Evolutionary conservation across 2,113 vertebrate genomes (phyloP).

Genomic region (Bettongia penicillata): DNA sequence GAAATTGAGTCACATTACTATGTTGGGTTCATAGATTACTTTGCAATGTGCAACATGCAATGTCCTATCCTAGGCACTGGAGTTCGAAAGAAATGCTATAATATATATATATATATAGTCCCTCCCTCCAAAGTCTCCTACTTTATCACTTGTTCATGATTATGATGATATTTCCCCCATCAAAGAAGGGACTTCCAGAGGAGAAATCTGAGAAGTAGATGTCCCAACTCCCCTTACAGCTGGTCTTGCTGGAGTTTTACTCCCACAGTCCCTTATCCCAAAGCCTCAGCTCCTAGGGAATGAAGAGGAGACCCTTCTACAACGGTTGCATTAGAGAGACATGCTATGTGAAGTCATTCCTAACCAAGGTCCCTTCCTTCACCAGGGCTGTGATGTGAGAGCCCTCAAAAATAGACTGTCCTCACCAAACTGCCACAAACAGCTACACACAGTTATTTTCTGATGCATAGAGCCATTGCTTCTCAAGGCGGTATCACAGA

Average conservation of each 20-base stretch:
- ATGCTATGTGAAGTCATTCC: neutral
- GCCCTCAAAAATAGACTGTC: neutral
- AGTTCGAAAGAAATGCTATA: neutral
- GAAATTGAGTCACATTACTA: neutral
- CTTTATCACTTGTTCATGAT: neutral
- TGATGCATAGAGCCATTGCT: neutral
- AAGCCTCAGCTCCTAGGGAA: neutral
- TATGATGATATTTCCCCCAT: neutral
- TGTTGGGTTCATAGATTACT: neutral
- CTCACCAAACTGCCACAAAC: neutral
- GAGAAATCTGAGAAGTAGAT: neutral
- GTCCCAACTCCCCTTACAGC: neutral
- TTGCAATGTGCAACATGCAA: too few species aligned
- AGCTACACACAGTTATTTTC: neutral
- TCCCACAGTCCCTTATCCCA: neutral
- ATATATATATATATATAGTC: neutral
- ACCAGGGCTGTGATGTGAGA: neutral
- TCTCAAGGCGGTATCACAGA: neutral
- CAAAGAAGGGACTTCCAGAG: neutral
- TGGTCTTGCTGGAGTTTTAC: neutral
- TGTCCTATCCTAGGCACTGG: neutral
- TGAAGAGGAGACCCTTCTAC: neutral
- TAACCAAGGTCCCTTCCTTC: neutral
- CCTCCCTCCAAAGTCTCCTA: neutral
- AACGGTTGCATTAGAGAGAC: neutral